Base-by-base conservation (phyloP, 23 tunicate genomes). In the Styela clava region DNA sequence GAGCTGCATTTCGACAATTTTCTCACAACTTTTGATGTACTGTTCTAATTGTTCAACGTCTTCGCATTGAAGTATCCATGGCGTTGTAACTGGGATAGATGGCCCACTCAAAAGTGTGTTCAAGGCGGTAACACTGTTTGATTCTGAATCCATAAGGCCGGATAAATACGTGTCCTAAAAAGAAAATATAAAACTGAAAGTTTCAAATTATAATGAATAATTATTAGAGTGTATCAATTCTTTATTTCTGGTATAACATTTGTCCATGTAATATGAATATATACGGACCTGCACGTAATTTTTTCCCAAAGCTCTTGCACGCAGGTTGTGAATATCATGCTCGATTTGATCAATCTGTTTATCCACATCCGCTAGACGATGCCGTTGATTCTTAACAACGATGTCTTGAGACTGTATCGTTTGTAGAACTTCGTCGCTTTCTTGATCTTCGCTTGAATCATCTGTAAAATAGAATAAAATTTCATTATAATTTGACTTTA, bases 221-320 rank as follows among this genome's bases (percentile, higher is more conserved):
- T n/a, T n/a, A n/a, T n/a, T n/a, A n/a, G n/a, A n/a, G n/a, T n/a
- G n/a, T n/a, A n/a, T n/a, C n/a, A n/a, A n/a, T n/a, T n/a, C n/a
- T n/a, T n/a, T n/a, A n/a, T n/a, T n/a, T n/a, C n/a, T n/a, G n/a
- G n/a, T n/a, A n/a, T n/a, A n/a, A n/a, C n/a, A n/a, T n/a, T n/a
- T n/a, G n/a, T n/a, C n/a, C n/a, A n/a, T n/a, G n/a, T n/a, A n/a
- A n/a, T n/a, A n/a, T n/a, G n/a, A n/a, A n/a, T n/a, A n/a, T 24
- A n/a, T 74, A 22, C 87, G 30, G 71, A 91, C 97, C 86, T 86
- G 90, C 31, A 86, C 97, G 73, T 86, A 91, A 61, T 86, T 91
- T 74, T 91, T 78, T 78, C 90, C 97, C 1, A 86, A 86, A 3
- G 97, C 61, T 71, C 83, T 74, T 0, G 89, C 63, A 36, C 90